Conservation (phyloP, 35 echinoderm and acorn worm genomes). For the Lytechinus pictus region DNA sequence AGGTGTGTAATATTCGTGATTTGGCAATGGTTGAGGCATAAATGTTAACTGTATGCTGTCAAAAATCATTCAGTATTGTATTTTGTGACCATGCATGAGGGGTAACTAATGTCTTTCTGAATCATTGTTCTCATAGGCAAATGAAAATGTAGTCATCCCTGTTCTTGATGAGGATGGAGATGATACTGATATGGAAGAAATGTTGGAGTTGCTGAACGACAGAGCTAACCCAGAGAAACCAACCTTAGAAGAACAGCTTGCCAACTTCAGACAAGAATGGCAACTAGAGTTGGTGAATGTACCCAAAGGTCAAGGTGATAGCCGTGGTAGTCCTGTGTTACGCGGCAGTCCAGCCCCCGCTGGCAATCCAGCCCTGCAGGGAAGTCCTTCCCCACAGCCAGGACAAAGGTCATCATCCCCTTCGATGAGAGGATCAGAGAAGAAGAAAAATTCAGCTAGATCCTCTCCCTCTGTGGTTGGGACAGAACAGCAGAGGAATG, state of each 20-base stretch:
- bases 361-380: background rate
- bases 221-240: background rate
- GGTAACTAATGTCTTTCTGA: too few relatives aligned
- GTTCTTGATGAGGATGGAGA: slow-evolving; percentile 56
- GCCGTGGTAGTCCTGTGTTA: background rate
- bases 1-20: too few relatives aligned
- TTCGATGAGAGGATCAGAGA: background rate
- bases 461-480: too few relatives aligned
- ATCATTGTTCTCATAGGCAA: slow-evolving; percentile 41
- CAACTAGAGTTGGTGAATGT: slow-evolving; percentile 66
- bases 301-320: background rate
- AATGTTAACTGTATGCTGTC: too few relatives aligned
- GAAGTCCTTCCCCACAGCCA: background rate
- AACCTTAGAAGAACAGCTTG: slow-evolving; percentile 73
- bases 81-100: too few relatives aligned
- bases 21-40: too few relatives aligned
- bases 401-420: background rate
- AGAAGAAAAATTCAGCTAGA: too few relatives aligned
- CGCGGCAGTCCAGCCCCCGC: background rate
- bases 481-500: background rate
- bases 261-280: slow-evolving; percentile 86
- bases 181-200: slow-evolving; percentile 69
- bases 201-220: slow-evolving; percentile 44
- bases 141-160: slow-evolving; percentile 49
- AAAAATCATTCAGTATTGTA: too few relatives aligned